phyloP scores from a whole-genome alignment of 2,797 vertebrate species.

The Odontamblyopus rebecca region DNA sequence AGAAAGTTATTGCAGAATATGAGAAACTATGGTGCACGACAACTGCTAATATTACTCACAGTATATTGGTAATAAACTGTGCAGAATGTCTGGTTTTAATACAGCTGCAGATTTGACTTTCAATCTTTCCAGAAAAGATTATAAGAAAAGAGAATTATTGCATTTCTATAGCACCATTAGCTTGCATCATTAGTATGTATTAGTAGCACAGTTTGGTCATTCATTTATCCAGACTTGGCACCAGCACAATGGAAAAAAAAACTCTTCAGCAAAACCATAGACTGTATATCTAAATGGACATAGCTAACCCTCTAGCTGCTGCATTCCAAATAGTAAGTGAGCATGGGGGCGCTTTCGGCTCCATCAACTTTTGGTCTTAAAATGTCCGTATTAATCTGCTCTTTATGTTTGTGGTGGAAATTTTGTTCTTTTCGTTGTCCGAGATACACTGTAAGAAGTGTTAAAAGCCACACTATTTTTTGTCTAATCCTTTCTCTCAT shows the following conservation, averaged over 20 bases:
- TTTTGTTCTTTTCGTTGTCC: no score
- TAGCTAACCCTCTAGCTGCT: no score
- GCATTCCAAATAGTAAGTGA: no score
- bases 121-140: not conserved
- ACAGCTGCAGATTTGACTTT: not conserved
- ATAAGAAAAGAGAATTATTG: not conserved
- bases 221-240: not conserved
- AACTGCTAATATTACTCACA: not conserved
- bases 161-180: not conserved
- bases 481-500: no score
- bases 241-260: not conserved
- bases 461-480: no score
- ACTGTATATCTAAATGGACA: no score
- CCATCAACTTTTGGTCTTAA: no score
- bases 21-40: not conserved
- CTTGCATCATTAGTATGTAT: not conserved
- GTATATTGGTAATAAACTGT: not conserved
- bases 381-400: no score
- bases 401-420: no score
- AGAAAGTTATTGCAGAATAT: slow-evolving; percentile 9
- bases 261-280: not conserved
- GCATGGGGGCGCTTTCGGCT: no score
- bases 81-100: not conserved
- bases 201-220: not conserved
- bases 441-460: no score